phyloP scores from a whole-genome alignment of 1,140 invertebrate species.

The Hylyphantes graminicola region DNA sequence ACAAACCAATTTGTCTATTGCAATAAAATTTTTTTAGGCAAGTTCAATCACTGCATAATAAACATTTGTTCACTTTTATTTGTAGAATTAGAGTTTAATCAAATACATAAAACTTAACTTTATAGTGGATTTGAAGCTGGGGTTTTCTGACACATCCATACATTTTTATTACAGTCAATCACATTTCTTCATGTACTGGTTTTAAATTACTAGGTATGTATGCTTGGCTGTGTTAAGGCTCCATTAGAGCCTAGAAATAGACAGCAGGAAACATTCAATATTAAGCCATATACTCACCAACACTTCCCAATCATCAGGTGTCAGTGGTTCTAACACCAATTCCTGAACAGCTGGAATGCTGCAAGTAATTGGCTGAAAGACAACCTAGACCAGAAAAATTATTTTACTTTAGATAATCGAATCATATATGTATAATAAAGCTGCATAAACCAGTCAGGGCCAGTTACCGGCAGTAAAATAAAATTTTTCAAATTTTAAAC shows the following conservation, averaged over 20 bases:
- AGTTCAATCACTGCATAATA: no score
- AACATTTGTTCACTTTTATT: no score
- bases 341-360: slow-evolving; percentile 1
- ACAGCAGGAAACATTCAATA: neutral
- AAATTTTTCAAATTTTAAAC: neutral
- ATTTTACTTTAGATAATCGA: neutral
- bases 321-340: slow-evolving; percentile 25
- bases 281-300: slow-evolving; percentile 5
- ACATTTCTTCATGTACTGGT: neutral
- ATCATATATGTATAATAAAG: neutral
- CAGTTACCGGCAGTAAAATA: neutral
- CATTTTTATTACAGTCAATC: neutral
- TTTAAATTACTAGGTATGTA: neutral
- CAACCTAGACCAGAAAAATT: slow-evolving; percentile 1
- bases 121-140: no score
- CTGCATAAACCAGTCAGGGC: neutral
- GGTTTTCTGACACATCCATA: no score
- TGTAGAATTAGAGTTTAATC: no score
- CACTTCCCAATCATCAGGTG: slow-evolving; percentile 40
- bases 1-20: no score
- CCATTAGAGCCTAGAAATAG: neutral
- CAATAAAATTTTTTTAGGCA: no score
- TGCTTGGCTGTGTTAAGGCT: neutral
- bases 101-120: no score
- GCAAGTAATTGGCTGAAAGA: neutral